Base-by-base conservation (phyloP, 2,888 invertebrate species). In the Calephelis perditalis region DNA sequence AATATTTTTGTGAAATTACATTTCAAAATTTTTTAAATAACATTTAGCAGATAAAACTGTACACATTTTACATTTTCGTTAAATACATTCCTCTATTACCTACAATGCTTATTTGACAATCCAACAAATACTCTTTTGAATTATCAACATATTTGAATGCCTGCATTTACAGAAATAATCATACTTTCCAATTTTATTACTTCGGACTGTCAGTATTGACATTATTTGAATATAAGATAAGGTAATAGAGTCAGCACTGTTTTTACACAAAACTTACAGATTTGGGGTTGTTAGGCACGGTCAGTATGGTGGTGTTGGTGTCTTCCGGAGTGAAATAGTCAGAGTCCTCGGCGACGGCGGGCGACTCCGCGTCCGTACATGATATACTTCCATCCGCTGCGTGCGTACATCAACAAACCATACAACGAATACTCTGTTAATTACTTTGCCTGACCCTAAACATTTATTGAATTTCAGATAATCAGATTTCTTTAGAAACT, bases 291-390 rank as follows among this genome's bases (percentile, higher is more conserved):
- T 62, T 63, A 68, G 95, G 87, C 62, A 93, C 92, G 70, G 93
- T 93, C 71, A 94, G 89, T 73, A 94, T 93, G 67, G 93, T 92
- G 70, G 94, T 93, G 72, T 92, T 91, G 68, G 94, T 92, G 84
- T 95, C 95, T 79, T 95, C 95, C 37, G 95, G 95, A 47, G 95
- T 95, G 86, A 94, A 95, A 86, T 95, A 95, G 86, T 95, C 95
- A 45, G 95, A 95, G 86, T 95, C 95, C 66, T 94, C 94, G 67
- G 92, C 93, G 66, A 84, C 77, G 71, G 88, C 87, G 73, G 83
- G 80, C 68, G 79, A 86, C 70, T 91, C 92, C 59, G 82, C 89
- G 71, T 89, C 87, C 59, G 63, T 64, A 61, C 68, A 35, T 11
- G 52, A 52, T 11, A 36, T 45, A 60, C 65, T 54, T 60, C 70